Percentiles rank a stretch among this genome's conserved stretches.
Evolutionary conservation across 1,140 invertebrate species (phyloP).

Genomic region (Venustaconcha ellipsiformis): DNA sequence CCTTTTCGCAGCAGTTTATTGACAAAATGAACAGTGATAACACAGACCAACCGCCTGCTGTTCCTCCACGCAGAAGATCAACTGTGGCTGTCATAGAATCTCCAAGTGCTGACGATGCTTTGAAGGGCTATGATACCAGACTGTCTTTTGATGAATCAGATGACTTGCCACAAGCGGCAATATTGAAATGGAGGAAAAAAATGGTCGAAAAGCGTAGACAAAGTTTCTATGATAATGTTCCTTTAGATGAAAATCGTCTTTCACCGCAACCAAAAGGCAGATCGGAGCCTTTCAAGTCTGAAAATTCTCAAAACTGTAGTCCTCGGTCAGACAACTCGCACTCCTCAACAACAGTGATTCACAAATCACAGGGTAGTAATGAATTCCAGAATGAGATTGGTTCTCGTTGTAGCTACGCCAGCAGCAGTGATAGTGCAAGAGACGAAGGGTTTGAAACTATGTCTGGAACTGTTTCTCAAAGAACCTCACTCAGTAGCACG

Average conservation of each 20-base stretch:
- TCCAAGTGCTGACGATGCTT: slow-evolving; percentile 15
- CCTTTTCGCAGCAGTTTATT: slow-evolving; percentile 15
- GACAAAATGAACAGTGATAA: slow-evolving; percentile 13
- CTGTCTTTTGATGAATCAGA: slow-evolving; percentile 30
- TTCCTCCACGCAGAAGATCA: slow-evolving; percentile 6
- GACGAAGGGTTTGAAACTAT: slow-evolving; percentile 67
- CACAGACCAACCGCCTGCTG: slow-evolving; percentile 14
- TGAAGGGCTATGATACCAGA: slow-evolving; percentile 20
- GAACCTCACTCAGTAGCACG: slow-evolving; percentile 66
- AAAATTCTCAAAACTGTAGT: slow-evolving; percentile 16
- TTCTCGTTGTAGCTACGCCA: slow-evolving; percentile 59
- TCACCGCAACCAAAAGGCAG: slow-evolving; percentile 21
- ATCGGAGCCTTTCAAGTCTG: slow-evolving; percentile 5
- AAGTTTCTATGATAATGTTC: slow-evolving; percentile 53
- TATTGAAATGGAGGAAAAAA: slow-evolving; percentile 58
- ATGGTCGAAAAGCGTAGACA: slow-evolving; percentile 36
- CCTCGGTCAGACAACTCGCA: slow-evolving; percentile 27
- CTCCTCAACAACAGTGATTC: slow-evolving; percentile 22
- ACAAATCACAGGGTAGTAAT: slow-evolving; percentile 38
- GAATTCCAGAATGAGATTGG: slow-evolving; percentile 58
- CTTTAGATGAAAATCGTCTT: slow-evolving; percentile 30
- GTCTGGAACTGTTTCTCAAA: slow-evolving; percentile 64
- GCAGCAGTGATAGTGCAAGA: slow-evolving; percentile 55
- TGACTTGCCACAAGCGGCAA: slow-evolving; percentile 42
- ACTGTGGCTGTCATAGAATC: slow-evolving; percentile 9